Percentiles rank a stretch among this genome's conserved stretches.
Evolutionary conservation across 2,113 vertebrate species (phyloP).

Genomic region (Diglossa brunneiventris): DNA sequence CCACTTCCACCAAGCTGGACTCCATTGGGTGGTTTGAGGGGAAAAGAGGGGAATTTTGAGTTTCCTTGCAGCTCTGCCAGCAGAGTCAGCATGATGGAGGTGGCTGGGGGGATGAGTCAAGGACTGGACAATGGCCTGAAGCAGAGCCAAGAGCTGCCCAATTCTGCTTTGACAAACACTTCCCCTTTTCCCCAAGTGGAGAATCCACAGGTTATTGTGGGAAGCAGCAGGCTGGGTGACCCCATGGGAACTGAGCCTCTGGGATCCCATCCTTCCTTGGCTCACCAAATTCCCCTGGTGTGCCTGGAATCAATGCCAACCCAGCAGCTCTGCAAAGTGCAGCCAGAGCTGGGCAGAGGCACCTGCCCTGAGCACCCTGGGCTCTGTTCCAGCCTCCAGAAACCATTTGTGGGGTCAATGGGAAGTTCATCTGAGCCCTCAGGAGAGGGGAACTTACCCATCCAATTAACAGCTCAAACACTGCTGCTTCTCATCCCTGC

Average conservation of each 20-base stretch:
- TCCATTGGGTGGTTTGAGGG: background rate
- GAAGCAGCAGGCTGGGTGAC: background rate
- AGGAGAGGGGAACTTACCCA: conserved; percentile 12
- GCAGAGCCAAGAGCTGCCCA: background rate
- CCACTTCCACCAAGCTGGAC: background rate
- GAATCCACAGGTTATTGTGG: background rate
- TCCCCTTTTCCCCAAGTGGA: background rate
- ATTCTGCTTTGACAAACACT: background rate
- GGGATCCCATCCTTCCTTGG: background rate
- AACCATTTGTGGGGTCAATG: background rate
- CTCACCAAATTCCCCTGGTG: background rate
- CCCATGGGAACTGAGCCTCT: background rate
- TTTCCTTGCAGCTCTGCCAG: fast-evolving
- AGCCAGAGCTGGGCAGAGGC: background rate
- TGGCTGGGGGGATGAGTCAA: background rate
- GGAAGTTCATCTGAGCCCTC: conserved; percentile 20
- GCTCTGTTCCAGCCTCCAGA: background rate
- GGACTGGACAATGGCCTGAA: background rate
- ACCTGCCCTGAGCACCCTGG: background rate
- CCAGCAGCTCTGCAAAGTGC: background rate
- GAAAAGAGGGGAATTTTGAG: background rate
- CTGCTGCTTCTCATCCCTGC: background rate
- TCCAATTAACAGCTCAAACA: conserved; percentile 30
- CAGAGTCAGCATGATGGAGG: background rate
- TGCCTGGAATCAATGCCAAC: background rate